Base-by-base conservation (phyloP, 2,888 invertebrate genomes). In the Drosophila kanekoi region DNA sequence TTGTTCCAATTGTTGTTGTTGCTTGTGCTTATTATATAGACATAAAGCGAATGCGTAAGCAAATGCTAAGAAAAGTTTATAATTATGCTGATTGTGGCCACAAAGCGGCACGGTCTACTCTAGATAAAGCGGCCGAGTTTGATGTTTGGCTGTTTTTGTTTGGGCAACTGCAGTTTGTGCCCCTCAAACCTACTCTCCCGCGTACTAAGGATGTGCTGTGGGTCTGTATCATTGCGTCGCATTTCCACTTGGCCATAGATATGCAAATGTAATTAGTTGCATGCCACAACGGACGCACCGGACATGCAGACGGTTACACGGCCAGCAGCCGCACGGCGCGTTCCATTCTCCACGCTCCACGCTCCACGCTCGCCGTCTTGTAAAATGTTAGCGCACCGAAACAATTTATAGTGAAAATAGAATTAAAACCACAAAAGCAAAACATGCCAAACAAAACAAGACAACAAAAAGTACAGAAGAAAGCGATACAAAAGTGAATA, bases 181-280 rank as follows among this genome's bases (percentile, higher is more conserved):
- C 8, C 8, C 28, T 8, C 28, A 8, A 8, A 2, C 28, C 28
- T 0, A n/a, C n/a, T n/a, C n/a, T 8, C 28, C 0, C 8, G 1
- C 10, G 1, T 10, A 37, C 23, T 37, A 28, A 28, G 28, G 20
- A n/a, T 49, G 20, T 37, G 6, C 48, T 48, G 28, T 51, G 43
- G 11, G 16, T 48, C 20, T 40, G 49, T 57, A 66, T 63, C 45
- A 59, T 61, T 67, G 63, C 58, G 63, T 51, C 60, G 84, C 56
- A 72, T 72, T 83, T 80, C 65, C 64, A 59, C 52, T 77, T 68
- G 64, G 72, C 81, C 86, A 87, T 81, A 86, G 90, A 91, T 90
- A 91, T 91, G 91, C 91, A 90, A 90, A 90, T 90, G 90, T 91
- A 90, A 90, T 90, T 90, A 90, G 90, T 90, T 90, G 89, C 87